Percentiles rank a stretch among this genome's conserved stretches.
These are phyloP conservation scores for Lasioglossum marginatum DNA, from an alignment of 2,888 invertebrate genomes.

Conservation along the genomic window DNA sequence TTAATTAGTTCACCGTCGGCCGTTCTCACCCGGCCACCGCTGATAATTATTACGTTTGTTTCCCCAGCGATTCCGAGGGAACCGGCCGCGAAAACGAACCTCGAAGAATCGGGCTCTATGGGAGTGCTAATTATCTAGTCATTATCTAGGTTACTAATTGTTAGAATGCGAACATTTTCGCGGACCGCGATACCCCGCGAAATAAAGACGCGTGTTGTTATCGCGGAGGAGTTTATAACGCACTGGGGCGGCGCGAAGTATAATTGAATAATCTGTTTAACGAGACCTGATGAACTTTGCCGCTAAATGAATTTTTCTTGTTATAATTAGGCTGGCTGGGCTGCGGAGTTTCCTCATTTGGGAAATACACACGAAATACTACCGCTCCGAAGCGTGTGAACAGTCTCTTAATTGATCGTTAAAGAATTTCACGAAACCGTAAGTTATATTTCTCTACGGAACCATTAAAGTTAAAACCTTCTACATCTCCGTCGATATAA, in stretches of 20 bases:
- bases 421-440: neutral
- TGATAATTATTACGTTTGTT: conserved; percentile 11
- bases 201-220: conserved; percentile 2
- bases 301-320: conserved; percentile 3
- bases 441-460: neutral
- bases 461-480: neutral
- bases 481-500: neutral
- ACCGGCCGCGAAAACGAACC: neutral
- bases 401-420: neutral
- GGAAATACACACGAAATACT: neutral
- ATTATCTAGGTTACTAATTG: neutral
- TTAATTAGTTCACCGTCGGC: conserved; percentile 56
- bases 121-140: neutral
- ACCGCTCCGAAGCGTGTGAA: neutral
- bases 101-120: neutral
- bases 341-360: neutral
- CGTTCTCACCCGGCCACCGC: conserved; percentile 12
- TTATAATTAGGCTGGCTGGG: neutral
- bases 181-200: neutral
- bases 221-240: neutral
- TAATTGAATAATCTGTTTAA: conserved; percentile 1
- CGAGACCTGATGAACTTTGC: neutral
- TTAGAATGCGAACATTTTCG: neutral
- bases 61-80: neutral
- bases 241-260: neutral